phyloP scores from a whole-genome alignment of 2,888 invertebrate genomes.

The Argyresthia goedartella region DNA sequence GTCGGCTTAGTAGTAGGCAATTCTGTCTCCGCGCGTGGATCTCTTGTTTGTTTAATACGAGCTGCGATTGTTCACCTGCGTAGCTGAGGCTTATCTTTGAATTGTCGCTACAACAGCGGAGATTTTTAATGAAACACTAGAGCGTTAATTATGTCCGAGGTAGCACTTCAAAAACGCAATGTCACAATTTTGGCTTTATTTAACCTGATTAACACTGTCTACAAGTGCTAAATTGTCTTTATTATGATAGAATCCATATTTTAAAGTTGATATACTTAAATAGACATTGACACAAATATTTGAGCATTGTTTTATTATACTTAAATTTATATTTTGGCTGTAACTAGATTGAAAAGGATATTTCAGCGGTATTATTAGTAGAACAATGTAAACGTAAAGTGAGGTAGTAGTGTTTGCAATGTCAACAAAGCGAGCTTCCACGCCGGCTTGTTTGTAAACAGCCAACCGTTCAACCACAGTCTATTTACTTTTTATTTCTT shows the following conservation, averaged over 20 bases:
- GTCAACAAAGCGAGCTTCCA: constrained; percentile 29
- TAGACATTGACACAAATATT: neutral
- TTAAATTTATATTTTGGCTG: neutral
- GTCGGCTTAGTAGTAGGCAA: constrained; percentile 29
- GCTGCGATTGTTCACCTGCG: neutral
- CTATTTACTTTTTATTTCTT: constrained; percentile 1
- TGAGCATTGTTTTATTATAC: neutral
- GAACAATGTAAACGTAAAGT: neutral
- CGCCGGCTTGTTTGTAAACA: constrained; percentile 65
- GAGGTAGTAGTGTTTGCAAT: constrained; percentile 25
- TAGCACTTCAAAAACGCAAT: too few relatives aligned
- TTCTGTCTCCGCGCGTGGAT: constrained; percentile 32
- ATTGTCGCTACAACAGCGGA: neutral
- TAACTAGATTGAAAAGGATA: neutral
- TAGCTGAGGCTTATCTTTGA: neutral
- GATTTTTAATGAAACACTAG: neutral
- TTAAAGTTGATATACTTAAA: too few relatives aligned
- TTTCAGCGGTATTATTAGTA: too few relatives aligned
- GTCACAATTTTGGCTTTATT: too few relatives aligned
- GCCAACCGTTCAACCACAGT: neutral
- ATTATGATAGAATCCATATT: too few relatives aligned
- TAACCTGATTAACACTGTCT: too few relatives aligned
- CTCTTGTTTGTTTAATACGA: constrained; percentile 13
- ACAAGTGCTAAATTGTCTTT: too few relatives aligned
- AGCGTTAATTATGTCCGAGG: too few relatives aligned